A percentile compares a stretch with the other conserved stretches of the same genome.
phyloP scores from a whole-genome alignment of 2,113 vertebrate species.

The Anguilla rostrata region DNA sequence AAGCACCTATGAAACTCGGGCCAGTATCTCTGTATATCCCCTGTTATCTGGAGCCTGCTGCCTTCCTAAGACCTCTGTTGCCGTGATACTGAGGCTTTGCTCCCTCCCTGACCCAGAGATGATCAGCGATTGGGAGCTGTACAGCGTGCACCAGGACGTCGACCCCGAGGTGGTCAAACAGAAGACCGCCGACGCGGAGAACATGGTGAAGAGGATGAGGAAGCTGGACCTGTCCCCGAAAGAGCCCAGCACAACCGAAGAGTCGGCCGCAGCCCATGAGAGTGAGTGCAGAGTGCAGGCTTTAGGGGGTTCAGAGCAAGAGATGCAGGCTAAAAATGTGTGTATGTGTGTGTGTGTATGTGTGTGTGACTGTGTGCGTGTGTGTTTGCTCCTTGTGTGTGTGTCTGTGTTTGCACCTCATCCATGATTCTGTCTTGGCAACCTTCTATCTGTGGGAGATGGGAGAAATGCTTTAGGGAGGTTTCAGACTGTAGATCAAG shows the following conservation, averaged over 20 bases:
- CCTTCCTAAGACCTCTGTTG: background rate
- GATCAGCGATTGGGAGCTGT: slow-evolving; percentile 83
- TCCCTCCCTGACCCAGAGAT: slow-evolving; percentile 73
- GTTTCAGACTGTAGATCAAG: too few relatives aligned
- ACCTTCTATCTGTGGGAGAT: too few relatives aligned
- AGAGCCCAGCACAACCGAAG: slow-evolving; percentile 70
- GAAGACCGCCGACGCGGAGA: slow-evolving; percentile 67
- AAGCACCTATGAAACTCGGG: background rate
- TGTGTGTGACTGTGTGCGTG: slow-evolving; percentile 5
- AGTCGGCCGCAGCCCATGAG: slow-evolving; percentile 74
- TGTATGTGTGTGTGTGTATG: slow-evolving; percentile 4
- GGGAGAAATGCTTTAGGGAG: too few relatives aligned
- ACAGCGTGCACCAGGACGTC: slow-evolving; percentile 78
- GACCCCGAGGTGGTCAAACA: slow-evolving; percentile 71
- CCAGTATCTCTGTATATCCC: background rate
- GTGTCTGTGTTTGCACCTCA: background rate
- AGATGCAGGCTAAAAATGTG: background rate
- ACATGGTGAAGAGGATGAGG: slow-evolving; percentile 79
- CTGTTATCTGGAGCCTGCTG: background rate
- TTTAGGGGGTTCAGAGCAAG: background rate
- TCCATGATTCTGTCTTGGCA: too few relatives aligned
- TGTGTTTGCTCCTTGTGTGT: too few relatives aligned
- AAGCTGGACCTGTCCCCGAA: slow-evolving; percentile 68
- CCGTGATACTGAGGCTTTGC: background rate
- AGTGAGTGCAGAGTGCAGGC: slow-evolving; percentile 62